Evolutionary conservation across 2,113 vertebrate species (phyloP).

Genomic region (Anarrhichthys ocellatus): DNA sequence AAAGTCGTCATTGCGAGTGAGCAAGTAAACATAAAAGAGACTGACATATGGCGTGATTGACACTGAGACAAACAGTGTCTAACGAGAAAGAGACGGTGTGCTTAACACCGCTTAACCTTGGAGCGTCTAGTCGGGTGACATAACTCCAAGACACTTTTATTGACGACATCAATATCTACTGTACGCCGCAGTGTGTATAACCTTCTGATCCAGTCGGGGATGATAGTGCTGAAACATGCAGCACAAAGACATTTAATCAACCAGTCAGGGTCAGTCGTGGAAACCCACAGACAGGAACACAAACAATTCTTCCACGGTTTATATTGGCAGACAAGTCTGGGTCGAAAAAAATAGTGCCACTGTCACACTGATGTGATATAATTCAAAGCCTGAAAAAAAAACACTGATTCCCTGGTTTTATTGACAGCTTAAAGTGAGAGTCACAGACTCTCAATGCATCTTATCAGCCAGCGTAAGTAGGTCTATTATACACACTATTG

Average conservation of each 20-base stretch:
- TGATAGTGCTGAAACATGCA: conserved; percentile 58
- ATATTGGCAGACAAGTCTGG: conserved; percentile 57
- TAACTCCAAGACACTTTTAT: conserved; percentile 78
- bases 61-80: conserved; percentile 80
- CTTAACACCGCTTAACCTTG: conserved; percentile 85
- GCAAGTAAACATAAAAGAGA: conserved; percentile 89
- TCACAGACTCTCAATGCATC: conserved; percentile 48
- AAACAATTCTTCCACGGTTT: conserved; percentile 69
- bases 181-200: conserved; percentile 61
- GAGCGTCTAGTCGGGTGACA: conserved; percentile 81
- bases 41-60: conserved; percentile 84
- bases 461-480: conserved; percentile 74
- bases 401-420: conserved; percentile 56
- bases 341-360: conserved; percentile 44
- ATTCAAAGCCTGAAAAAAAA: conserved; percentile 71
- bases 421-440: conserved; percentile 67
- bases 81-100: conserved; percentile 74
- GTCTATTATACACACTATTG: conserved; percentile 78
- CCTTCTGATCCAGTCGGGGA: conserved; percentile 70
- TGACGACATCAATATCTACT: conserved; percentile 79
- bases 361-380: conserved; percentile 58
- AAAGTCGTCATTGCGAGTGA: conserved; percentile 80
- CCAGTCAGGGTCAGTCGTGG: conserved; percentile 69
- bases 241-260: conserved; percentile 67
- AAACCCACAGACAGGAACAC: conserved; percentile 76